Conservation (phyloP, 2,113 vertebrate genomes). For the Sinocyclocheilus maitianheensis region DNA sequence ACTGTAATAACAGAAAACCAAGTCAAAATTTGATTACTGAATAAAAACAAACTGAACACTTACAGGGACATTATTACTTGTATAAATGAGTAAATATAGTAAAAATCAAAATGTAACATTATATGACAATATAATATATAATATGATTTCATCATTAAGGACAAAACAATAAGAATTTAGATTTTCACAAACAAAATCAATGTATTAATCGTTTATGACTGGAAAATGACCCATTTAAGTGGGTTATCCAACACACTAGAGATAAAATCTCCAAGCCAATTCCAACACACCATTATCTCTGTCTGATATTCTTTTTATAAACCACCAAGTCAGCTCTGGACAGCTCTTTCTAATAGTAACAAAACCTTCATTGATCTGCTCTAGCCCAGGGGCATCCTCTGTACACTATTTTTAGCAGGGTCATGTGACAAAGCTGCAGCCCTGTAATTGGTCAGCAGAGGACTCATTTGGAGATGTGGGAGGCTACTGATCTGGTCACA, state of each 20-base stretch:
- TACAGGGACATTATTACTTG: not conserved
- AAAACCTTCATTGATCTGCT: constrained; percentile 54
- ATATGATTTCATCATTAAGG: not conserved
- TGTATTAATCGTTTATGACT: not conserved
- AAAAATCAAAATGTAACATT: not conserved
- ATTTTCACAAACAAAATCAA: not conserved
- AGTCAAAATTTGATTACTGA: not conserved
- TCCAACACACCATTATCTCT: not conserved
- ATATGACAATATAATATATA: not conserved
- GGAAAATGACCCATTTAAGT: not conserved
- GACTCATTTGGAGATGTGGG: constrained; percentile 34
- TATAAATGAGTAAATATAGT: not conserved
- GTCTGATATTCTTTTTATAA: constrained; percentile 24
- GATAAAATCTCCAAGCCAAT: not conserved
- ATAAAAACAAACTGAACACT: not conserved
- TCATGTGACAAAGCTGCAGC: constrained; percentile 40
- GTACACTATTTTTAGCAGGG: constrained; percentile 52
- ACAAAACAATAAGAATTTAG: not conserved
- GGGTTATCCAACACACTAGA: not conserved
- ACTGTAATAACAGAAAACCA: constrained; percentile 69
- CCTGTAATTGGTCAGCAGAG: constrained; percentile 16
- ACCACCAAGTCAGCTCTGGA: not conserved
- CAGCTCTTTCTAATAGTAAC: constrained; percentile 39
- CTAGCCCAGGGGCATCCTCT: constrained; percentile 42
- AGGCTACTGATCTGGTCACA: constrained; percentile 53